Conservation (phyloP, 2,888 invertebrate genomes). For the Brassicogethes aeneus region DNA sequence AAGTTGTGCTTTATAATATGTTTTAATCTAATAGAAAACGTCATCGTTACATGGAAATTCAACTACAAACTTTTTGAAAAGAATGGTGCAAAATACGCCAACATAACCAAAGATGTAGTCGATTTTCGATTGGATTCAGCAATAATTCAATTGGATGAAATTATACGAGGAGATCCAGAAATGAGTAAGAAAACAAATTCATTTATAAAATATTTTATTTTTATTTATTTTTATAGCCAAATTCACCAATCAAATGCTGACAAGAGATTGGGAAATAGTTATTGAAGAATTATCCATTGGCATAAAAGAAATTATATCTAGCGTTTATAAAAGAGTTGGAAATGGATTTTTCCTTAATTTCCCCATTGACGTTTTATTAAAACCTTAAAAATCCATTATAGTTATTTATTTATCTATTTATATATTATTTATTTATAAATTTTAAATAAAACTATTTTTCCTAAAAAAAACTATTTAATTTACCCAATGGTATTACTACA, state of each 20-base stretch:
- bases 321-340: not conserved
- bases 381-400: not conserved
- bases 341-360: not conserved
- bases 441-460: too few species aligned
- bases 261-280: not conserved
- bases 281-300: not conserved
- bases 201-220: not conserved
- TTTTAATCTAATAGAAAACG: too few species aligned
- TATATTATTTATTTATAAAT: not conserved
- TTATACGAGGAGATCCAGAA: not conserved
- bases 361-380: not conserved
- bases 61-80: not conserved
- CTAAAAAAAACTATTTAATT: too few species aligned
- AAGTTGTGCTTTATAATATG: too few species aligned
- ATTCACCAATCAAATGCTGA: not conserved
- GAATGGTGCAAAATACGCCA: not conserved
- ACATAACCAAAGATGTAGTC: not conserved
- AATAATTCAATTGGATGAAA: not conserved
- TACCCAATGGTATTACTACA: too few species aligned
- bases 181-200: constrained; percentile 5
- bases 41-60: not conserved
- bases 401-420: not conserved
- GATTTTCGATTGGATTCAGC: not conserved
- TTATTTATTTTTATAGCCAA: not conserved
- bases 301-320: not conserved